These are phyloP conservation scores for Excalfactoria chinensis DNA, from an alignment of 2,113 vertebrate genomes.

Conservation along the genomic window DNA sequence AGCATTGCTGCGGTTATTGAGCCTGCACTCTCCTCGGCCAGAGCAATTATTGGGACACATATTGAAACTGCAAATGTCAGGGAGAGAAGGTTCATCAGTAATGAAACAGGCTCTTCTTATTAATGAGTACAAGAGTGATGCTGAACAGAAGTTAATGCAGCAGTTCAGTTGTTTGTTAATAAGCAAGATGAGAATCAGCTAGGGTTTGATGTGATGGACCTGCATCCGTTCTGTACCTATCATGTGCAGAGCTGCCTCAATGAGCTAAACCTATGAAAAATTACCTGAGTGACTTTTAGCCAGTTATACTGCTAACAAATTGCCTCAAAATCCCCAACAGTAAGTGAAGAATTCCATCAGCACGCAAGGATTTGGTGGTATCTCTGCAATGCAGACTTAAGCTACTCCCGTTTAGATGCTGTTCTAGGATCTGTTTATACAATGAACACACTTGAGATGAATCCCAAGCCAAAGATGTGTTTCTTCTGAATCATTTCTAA, in stretches of 20 bases:
- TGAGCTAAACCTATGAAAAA: neutral
- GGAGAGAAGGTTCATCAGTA: slow-evolving; percentile 25
- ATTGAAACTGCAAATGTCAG: slow-evolving; percentile 81
- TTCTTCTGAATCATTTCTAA: neutral
- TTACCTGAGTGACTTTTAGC: neutral
- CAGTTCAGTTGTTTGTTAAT: neutral
- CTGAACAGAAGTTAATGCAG: neutral
- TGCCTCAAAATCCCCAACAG: neutral
- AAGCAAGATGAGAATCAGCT: neutral
- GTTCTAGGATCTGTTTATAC: neutral
- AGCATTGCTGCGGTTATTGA: slow-evolving; percentile 64
- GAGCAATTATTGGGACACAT: slow-evolving; percentile 96
- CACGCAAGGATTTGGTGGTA: neutral
- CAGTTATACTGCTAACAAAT: neutral
- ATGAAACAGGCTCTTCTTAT: neutral
- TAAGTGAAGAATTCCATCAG: neutral
- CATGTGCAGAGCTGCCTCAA: neutral
- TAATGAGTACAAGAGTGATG: neutral
- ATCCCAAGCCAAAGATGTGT: neutral
- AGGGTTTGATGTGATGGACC: neutral
- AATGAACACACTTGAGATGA: neutral
- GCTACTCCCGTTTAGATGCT: neutral
- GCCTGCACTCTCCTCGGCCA: slow-evolving; percentile 85
- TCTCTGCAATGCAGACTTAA: neutral
- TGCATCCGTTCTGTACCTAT: neutral